A percentile compares a stretch with the other conserved stretches of the same genome.
Evolutionary conservation across 2,113 vertebrate species (phyloP).

Genomic region (Gambusia holbrooki): DNA sequence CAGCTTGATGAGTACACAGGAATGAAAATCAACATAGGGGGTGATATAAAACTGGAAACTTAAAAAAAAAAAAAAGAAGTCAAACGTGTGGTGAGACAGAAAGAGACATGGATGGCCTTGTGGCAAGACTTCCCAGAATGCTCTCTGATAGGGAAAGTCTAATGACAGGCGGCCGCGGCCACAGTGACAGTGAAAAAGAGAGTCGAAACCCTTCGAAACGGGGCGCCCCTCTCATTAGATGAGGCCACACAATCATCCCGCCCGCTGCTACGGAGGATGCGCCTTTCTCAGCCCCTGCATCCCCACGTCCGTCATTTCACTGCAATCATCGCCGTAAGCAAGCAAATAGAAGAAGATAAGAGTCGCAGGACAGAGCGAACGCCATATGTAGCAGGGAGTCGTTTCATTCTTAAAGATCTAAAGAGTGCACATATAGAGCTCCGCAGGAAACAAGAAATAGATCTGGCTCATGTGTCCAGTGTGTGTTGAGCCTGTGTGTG

Average conservation of each 20-base stretch:
- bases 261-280: conserved; percentile 42
- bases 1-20: conserved; percentile 38
- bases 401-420: background rate
- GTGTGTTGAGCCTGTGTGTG: conserved; percentile 1
- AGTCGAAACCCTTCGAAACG: conserved; percentile 53
- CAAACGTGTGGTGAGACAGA: conserved; percentile 59
- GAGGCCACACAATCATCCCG: conserved; percentile 57
- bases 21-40: conserved; percentile 47
- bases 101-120: conserved; percentile 66
- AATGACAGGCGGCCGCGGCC: conserved; percentile 77
- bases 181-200: conserved; percentile 67
- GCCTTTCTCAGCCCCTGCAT: conserved; percentile 28
- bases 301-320: conserved; percentile 2
- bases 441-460: conserved; percentile 18
- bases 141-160: conserved; percentile 72
- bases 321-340: conserved; percentile 10
- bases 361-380: background rate
- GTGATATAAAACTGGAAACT: conserved; percentile 32
- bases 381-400: background rate
- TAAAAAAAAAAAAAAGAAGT: conserved; percentile 26
- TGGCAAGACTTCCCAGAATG: conserved; percentile 74
- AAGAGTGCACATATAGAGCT: background rate
- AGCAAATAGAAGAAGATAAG: background rate
- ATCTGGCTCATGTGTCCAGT: conserved; percentile 24
- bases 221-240: conserved; percentile 73